Conservation (phyloP, 35 echinoderm and acorn worm genomes). For the Anneissia japonica region DNA sequence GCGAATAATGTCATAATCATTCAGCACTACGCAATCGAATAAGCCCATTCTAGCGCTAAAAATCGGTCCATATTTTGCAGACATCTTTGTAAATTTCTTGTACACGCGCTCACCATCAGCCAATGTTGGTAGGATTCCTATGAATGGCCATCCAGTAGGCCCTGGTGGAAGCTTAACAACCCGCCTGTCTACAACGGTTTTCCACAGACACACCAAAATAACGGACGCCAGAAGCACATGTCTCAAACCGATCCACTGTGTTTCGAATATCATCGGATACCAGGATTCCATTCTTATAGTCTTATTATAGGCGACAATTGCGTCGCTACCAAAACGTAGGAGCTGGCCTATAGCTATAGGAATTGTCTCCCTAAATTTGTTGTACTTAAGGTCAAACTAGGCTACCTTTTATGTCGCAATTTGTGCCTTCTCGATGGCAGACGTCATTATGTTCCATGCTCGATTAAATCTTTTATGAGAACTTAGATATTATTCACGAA, state of each 20-base stretch:
- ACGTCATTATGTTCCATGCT: too few relatives aligned
- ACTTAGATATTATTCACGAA: too few relatives aligned
- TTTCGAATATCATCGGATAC: background rate
- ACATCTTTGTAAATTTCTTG: constrained; percentile 9
- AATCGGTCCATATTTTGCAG: constrained; percentile 19
- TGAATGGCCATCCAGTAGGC: constrained; percentile 9
- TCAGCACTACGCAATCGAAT: background rate
- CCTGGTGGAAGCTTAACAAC: background rate
- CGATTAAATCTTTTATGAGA: too few relatives aligned
- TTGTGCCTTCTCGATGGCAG: too few relatives aligned
- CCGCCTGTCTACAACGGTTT: background rate
- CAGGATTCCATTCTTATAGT: background rate
- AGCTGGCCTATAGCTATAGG: too few relatives aligned
- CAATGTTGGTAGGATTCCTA: constrained; percentile 16
- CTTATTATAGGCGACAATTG: too few relatives aligned
- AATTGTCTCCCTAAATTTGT: too few relatives aligned
- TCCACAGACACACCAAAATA: background rate
- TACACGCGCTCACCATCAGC: constrained; percentile 15
- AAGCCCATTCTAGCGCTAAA: constrained; percentile 8
- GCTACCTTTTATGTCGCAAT: too few relatives aligned
- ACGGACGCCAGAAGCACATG: background rate
- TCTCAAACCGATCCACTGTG: background rate
- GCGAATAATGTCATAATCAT: constrained; percentile 7
- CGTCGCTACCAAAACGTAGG: too few relatives aligned
- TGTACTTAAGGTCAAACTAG: too few relatives aligned